Evolutionary conservation across 2,797 vertebrate genomes (phyloP).

Genomic region (Carcharodon carcharias): DNA sequence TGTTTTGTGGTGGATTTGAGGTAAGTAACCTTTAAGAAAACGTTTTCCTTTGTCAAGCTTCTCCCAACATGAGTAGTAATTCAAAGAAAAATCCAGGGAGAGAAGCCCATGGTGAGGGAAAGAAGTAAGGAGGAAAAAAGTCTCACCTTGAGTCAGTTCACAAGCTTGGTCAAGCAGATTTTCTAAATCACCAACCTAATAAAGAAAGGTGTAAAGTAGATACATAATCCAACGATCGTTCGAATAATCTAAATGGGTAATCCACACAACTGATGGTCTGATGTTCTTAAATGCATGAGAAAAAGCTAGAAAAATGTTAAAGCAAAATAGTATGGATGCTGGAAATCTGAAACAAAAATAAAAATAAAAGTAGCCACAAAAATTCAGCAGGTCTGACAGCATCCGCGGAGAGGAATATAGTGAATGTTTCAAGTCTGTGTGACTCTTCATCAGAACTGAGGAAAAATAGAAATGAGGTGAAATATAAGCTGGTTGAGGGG

Average conservation of each 20-base stretch:
- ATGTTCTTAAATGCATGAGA: not conserved
- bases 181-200: not conserved
- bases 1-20: not conserved
- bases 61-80: no score
- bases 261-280: not conserved
- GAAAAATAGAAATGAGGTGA: no score
- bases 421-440: no score
- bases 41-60: not conserved
- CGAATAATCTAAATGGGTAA: not conserved
- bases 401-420: no score
- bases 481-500: no score
- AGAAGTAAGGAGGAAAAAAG: not conserved
- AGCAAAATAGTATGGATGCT: no score
- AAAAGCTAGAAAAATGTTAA: not conserved
- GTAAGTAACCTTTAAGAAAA: not conserved
- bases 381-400: no score
- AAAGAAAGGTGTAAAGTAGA: not conserved
- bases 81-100: not conserved
- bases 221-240: not conserved
- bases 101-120: not conserved
- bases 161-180: no score
- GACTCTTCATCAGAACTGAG: no score
- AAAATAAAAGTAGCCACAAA: no score
- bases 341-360: no score
- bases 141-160: not conserved